These are phyloP conservation scores for Eilema sororculum DNA, from an alignment of 2,888 invertebrate species.

Conservation along the genomic window DNA sequence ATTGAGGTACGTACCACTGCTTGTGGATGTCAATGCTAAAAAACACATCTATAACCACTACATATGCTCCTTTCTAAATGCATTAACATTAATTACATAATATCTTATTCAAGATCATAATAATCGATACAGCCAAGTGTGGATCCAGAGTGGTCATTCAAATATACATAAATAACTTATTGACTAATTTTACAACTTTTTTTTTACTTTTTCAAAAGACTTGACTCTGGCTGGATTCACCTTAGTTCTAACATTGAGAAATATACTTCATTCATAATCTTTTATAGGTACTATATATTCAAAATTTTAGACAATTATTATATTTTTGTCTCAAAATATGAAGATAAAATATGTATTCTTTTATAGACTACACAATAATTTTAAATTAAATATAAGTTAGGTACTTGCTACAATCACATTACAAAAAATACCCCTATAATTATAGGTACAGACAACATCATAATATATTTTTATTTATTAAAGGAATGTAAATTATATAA, in stretches of 20 bases:
- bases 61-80: constrained; percentile 10
- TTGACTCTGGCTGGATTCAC: background rate
- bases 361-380: constrained; percentile 45
- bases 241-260: background rate
- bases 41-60: constrained; percentile 1
- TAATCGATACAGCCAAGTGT: background rate
- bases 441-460: constrained; percentile 23
- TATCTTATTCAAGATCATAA: constrained; percentile 12
- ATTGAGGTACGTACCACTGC: background rate
- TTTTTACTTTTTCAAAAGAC: background rate
- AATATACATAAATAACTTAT: background rate
- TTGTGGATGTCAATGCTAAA: background rate
- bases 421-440: constrained; percentile 53
- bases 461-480: constrained; percentile 26
- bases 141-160: background rate
- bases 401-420: constrained; percentile 49
- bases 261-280: background rate
- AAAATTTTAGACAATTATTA: background rate
- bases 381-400: constrained; percentile 45
- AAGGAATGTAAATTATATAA: constrained; percentile 40
- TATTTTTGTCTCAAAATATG: constrained; percentile 24
- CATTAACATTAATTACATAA: constrained; percentile 10
- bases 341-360: constrained; percentile 27
- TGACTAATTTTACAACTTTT: background rate
- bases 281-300: constrained; percentile 3